phyloP scores from a whole-genome alignment of 1,140 invertebrate species.

The Papilio aristodemus region DNA sequence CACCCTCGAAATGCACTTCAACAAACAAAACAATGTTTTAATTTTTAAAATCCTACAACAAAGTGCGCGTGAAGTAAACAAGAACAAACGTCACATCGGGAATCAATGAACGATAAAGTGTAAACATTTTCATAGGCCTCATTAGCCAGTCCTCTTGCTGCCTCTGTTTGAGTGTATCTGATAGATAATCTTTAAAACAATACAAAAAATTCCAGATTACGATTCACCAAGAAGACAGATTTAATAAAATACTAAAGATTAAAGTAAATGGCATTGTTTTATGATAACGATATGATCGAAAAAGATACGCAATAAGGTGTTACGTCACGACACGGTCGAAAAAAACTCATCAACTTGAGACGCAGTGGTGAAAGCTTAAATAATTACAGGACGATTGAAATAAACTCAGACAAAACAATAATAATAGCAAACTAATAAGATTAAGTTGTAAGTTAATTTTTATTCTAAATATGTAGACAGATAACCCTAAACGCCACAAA shows the following conservation, averaged over 20 bases:
- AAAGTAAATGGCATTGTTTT: too few species aligned
- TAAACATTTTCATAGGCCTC: background rate
- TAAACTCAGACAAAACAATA: background rate
- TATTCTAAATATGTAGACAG: background rate
- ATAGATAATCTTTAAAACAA: too few species aligned
- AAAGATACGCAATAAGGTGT: too few species aligned
- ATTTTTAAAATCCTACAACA: constrained; percentile 1
- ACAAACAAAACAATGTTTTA: constrained; percentile 23
- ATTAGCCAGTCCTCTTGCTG: background rate
- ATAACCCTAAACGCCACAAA: constrained; percentile 27
- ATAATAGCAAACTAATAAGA: background rate
- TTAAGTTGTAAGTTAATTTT: constrained; percentile 10
- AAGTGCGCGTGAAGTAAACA: constrained; percentile 3
- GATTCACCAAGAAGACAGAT: too few species aligned
- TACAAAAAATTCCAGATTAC: too few species aligned
- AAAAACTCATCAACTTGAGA: too few species aligned
- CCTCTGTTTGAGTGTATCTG: background rate
- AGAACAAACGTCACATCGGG: background rate
- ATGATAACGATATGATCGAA: too few species aligned
- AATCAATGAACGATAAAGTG: background rate
- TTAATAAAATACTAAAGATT: too few species aligned
- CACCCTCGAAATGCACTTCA: constrained; percentile 16
- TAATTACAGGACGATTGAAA: too few species aligned
- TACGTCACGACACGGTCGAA: too few species aligned
- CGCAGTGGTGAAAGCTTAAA: too few species aligned